Base-by-base conservation (phyloP, 2,113 vertebrate species). In the Saccopteryx leptura region DNA sequence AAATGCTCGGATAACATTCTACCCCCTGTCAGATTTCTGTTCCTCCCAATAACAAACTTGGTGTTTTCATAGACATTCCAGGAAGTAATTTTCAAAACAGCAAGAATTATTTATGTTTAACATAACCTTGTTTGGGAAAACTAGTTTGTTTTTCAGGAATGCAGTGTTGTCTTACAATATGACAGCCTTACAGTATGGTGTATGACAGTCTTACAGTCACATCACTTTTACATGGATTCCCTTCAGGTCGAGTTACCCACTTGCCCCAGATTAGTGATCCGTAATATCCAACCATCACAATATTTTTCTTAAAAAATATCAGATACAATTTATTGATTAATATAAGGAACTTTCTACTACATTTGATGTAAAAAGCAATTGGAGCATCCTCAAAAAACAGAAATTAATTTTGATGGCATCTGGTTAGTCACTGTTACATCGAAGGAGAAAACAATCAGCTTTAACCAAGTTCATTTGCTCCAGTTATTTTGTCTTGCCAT, bases 131-230 rank as follows among this genome's bases (percentile, higher is more conserved):
- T 76, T 94, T 79, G 33, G 24, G 10, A 68, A 95, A 79, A 95
- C 72, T 65, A 46, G 66, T 56, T 48, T 93, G 39, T 97, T 92
- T 97, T 96, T 96, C 93, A 97, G 83, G 65, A 85, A 95, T 90
- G 76, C 60, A 66, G 23, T n/a, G 28, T 96, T 69, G 61, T 97
- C 79, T 39, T 39, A 39, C 39, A 39, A 58, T 61, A 0, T 46
- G 18, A 97, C 72, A 88, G 2, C 94, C 89, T 91, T 93, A 80
- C 7, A 91, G 78, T n/a, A 39, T 39, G 39, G 97, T 81, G 61
- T 61, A 0, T 46, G 18, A 97, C 72, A 88, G 2, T 94, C 89
- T 91, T 93, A 80, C 7, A 91, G 78, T n/a, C 63, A 95, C 48
- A 95, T 84, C 12, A 86, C 17, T 91, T 97, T 97, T 88, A 91